A percentile compares a stretch with the other conserved stretches of the same genome.
Conservation (phyloP, 2,797 vertebrate species). For the Smutsia gigantea region DNA sequence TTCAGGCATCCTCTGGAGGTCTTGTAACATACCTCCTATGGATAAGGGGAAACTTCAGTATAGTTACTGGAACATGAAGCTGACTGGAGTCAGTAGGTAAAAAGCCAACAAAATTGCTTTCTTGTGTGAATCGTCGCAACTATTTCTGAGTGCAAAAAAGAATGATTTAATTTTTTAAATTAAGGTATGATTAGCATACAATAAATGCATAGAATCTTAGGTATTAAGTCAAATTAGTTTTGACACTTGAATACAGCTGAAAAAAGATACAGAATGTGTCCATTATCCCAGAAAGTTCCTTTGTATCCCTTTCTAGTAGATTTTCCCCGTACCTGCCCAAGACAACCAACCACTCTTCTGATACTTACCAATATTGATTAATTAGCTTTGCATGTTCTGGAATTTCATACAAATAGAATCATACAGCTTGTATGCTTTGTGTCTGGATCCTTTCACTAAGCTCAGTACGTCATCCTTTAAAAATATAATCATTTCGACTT, state of each 20-base stretch:
- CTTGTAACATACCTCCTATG: not conserved
- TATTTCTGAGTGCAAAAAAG: not conserved
- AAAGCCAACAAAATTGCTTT: not conserved
- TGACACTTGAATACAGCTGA: not conserved
- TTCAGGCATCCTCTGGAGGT: not conserved
- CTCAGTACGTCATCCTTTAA: not conserved
- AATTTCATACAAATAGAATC: not conserved
- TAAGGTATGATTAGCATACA: not conserved
- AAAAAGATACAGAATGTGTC: not conserved
- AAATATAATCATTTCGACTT: slow-evolving; percentile 6
- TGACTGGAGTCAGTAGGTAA: slow-evolving; percentile 2
- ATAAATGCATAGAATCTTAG: not conserved
- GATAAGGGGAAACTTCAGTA: not conserved
- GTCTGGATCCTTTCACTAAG: not conserved
- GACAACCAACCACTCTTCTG: not conserved
- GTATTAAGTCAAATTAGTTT: slow-evolving; percentile 21
- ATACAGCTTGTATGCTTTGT: not conserved
- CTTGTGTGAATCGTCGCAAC: not conserved
- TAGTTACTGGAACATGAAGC: not conserved
- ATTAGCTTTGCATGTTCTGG: not conserved
- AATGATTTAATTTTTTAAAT: slow-evolving; percentile 2
- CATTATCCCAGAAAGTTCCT: not conserved
- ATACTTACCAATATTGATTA: not conserved
- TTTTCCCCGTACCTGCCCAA: not conserved
- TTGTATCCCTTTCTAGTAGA: not conserved